These are phyloP conservation scores for Dromococcyx pavoninus DNA, from an alignment of 2,797 vertebrate species.

Conservation along the genomic window DNA sequence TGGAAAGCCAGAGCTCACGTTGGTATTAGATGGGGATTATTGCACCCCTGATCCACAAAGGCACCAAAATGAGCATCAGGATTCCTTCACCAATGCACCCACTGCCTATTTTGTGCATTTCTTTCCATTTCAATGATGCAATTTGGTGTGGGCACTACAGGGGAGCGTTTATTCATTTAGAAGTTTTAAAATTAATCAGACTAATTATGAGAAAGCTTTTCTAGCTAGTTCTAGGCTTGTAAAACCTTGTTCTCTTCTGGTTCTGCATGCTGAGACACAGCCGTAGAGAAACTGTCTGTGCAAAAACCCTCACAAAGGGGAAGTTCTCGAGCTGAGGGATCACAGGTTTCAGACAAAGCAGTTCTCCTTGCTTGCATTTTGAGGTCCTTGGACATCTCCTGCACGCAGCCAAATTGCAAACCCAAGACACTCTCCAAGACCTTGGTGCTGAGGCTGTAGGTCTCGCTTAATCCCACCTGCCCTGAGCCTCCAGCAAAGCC, in stretches of 20 bases:
- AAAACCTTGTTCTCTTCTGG: neutral
- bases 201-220: neutral
- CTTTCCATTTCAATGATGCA: accelerated
- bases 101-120: neutral
- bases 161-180: neutral
- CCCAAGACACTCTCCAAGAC: no score
- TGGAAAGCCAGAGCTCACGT: neutral
- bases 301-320: neutral
- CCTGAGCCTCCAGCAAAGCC: neutral
- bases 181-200: neutral
- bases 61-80: accelerated
- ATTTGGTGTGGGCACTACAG: neutral
- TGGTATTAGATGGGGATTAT: neutral
- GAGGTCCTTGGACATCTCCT: neutral
- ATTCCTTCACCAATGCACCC: neutral
- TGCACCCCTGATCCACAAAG: neutral
- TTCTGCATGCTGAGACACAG: neutral
- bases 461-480: neutral
- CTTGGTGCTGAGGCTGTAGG: neutral
- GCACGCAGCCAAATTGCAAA: neutral
- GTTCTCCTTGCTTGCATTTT: neutral
- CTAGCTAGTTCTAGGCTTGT: neutral
- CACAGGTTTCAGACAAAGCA: neutral
- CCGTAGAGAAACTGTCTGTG: neutral
- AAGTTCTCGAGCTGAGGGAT: neutral